Base-by-base conservation (phyloP, 2,113 vertebrate genomes). In the Ophiodon elongatus region DNA sequence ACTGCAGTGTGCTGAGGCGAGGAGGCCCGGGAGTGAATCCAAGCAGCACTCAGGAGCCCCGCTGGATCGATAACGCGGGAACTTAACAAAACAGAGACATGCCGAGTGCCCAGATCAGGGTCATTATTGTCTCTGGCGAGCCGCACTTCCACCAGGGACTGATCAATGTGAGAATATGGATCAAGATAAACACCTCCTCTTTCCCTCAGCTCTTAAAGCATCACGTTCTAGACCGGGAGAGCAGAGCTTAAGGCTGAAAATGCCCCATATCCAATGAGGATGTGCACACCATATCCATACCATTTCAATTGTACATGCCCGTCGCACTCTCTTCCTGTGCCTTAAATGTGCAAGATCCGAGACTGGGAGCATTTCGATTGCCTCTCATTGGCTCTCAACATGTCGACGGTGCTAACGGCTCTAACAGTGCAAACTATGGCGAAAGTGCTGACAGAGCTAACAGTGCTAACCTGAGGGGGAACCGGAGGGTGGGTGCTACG, bases 51-150 rank as follows among this genome's bases (percentile, higher is more conserved):
- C 89, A 79, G 91, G 92, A 94, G 93, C 92, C 90, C 89, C 92
- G 62, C 84, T 80, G 84, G 90, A 94, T 95, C 94, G 85, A 95
- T 95, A 93, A 89, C 65, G 74, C 64, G 43, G 90, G 89, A 93
- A 93, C 92, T 94, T 95, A 95, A 95, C 95, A 94, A 94, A 95
- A 95, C 91, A 91, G 90, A 94, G 93, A 94, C 93, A 94, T 94
- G 94, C 78, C 91, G 83, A 93, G 89, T 89, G 86, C 85, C 89
- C 90, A 79, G 91, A 93, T 94, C 93, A 92, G 89, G 88, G 93
- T 93, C 94, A 95, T 95, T 95, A 95, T 89, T 93, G 93, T 91
- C 91, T 91, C 91, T 85, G 76, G 88, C 80, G 76, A 90, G 89
- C 89, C 86, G 63, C 90, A 93, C 92, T 93, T 95, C 88, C 92